Evolutionary conservation across 2,113 vertebrate genomes (phyloP).

Genomic region (Antechinus flavipes): DNA sequence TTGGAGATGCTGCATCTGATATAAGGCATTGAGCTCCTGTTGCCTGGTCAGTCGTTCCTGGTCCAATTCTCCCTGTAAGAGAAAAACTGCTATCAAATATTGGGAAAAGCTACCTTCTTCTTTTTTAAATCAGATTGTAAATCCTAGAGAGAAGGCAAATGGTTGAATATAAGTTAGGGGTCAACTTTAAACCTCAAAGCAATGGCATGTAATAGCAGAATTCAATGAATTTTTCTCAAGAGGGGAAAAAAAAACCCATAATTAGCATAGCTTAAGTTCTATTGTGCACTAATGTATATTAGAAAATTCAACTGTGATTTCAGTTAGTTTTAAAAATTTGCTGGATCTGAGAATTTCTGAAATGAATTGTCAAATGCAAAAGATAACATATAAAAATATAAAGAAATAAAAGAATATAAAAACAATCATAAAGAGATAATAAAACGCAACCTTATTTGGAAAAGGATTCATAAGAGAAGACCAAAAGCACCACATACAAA

Average conservation of each 20-base stretch:
- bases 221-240: background rate
- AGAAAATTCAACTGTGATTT: slow-evolving; percentile 40
- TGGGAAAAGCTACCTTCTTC: background rate
- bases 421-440: too few relatives aligned
- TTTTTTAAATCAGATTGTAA: background rate
- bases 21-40: slow-evolving; percentile 94
- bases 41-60: slow-evolving; percentile 96
- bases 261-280: background rate
- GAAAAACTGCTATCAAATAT: slow-evolving; percentile 45
- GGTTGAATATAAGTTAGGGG: background rate
- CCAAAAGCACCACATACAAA: background rate
- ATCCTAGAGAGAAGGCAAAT: slow-evolving; percentile 2
- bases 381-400: background rate
- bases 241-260: background rate
- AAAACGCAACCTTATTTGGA: background rate
- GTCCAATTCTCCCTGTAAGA: slow-evolving; percentile 91
- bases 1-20: slow-evolving; percentile 97
- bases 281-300: background rate
- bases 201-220: slow-evolving; percentile 48
- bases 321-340: background rate
- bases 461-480: background rate
- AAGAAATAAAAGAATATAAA: background rate
- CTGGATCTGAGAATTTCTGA: background rate
- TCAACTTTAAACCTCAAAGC: slow-evolving; percentile 20
- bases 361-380: slow-evolving; percentile 17